phyloP scores from a whole-genome alignment of 2,888 invertebrate genomes.

The Eutolmus rufibarbis region DNA sequence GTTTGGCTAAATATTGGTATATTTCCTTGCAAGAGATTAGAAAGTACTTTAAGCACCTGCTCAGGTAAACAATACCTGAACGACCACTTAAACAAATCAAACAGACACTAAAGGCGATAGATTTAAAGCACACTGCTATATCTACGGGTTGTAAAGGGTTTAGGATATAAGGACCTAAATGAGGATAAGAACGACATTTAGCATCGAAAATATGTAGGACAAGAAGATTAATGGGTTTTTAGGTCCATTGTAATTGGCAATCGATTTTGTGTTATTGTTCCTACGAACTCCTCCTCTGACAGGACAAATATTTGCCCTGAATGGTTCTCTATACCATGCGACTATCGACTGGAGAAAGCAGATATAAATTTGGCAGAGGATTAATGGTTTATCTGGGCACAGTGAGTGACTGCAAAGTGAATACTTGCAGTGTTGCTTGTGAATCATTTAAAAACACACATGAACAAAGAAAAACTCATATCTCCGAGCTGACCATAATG shows the following conservation, averaged over 20 bases:
- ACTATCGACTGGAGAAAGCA: slow-evolving; percentile 4
- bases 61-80: slow-evolving; percentile 16
- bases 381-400: slow-evolving; percentile 26
- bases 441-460: background rate
- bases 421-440: background rate
- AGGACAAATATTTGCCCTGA: slow-evolving; percentile 27
- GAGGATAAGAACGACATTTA: slow-evolving; percentile 42
- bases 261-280: slow-evolving; percentile 45
- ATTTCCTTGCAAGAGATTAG: background rate
- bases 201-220: slow-evolving; percentile 40
- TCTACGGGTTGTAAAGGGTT: background rate
- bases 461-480: background rate
- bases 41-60: background rate
- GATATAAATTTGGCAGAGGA: slow-evolving; percentile 36
- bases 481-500: background rate
- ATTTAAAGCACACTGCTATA: slow-evolving; percentile 4
- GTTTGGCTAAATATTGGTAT: background rate
- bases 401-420: background rate
- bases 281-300: slow-evolving; percentile 33
- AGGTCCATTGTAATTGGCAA: slow-evolving; percentile 47
- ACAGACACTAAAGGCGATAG: slow-evolving; percentile 22
- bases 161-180: background rate
- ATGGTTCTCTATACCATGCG: background rate
- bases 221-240: slow-evolving; percentile 46
- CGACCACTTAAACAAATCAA: slow-evolving; percentile 9